These are phyloP conservation scores for Atopsyche davidsoni DNA, from an alignment of 1,140 invertebrate species.

Conservation along the genomic window DNA sequence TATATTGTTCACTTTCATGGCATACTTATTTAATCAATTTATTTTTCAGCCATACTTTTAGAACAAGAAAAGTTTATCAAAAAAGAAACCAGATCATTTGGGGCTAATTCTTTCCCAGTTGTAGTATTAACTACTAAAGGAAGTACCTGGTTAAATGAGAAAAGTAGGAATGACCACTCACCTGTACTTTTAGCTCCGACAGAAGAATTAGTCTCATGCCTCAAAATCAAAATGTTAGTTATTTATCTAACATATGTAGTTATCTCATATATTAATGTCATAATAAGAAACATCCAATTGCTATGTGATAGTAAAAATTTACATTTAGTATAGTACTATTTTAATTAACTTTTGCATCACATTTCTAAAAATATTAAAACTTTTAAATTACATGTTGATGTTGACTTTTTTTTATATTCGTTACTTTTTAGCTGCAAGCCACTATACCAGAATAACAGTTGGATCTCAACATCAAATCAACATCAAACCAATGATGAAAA, in stretches of 20 bases:
- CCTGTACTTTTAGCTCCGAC: conserved; percentile 21
- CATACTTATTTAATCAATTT: conserved; percentile 1
- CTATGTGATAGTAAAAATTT: not conserved
- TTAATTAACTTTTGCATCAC: not conserved
- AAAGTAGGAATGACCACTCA: conserved; percentile 1
- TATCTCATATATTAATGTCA: not conserved
- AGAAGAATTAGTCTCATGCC: conserved; percentile 15
- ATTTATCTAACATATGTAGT: not conserved
- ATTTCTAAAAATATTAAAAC: not conserved
- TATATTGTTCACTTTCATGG: too few relatives aligned
- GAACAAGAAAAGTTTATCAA: conserved; percentile 22
- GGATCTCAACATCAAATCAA: conserved; percentile 5
- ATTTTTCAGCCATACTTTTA: conserved; percentile 20
- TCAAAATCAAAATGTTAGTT: conserved; percentile 16
- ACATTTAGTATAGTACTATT: not conserved
- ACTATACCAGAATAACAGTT: not conserved
- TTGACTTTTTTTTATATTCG: not conserved
- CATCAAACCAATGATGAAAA: not conserved
- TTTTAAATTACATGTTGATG: not conserved
- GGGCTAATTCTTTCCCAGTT: conserved; percentile 8
- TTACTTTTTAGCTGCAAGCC: conserved; percentile 3
- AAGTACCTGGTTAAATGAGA: conserved; percentile 14
- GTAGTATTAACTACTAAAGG: conserved; percentile 13
- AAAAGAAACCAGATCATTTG: conserved; percentile 19
- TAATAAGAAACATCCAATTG: not conserved